These are phyloP conservation scores for Chloroclysta siterata DNA, from an alignment of 2,888 invertebrate genomes.

Conservation along the genomic window DNA sequence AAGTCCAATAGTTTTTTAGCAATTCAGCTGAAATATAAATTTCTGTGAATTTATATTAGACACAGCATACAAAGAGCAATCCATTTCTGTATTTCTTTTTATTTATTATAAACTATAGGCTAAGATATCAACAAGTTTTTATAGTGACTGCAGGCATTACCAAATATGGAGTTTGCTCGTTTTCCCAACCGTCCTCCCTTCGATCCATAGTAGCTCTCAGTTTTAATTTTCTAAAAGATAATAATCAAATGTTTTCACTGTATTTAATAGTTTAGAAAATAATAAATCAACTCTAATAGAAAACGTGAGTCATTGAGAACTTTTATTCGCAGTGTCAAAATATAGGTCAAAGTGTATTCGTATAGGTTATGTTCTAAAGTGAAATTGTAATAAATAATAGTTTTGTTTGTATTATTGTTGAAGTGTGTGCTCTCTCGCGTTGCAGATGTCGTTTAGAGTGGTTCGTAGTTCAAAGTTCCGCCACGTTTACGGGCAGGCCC, in stretches of 20 bases:
- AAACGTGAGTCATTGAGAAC: constrained; percentile 74
- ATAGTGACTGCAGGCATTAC: constrained; percentile 85
- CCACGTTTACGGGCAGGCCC: constrained; percentile 95
- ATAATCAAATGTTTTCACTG: constrained; percentile 81
- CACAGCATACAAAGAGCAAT: constrained; percentile 1
- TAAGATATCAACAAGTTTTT: constrained; percentile 53
- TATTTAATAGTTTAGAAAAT: constrained; percentile 73
- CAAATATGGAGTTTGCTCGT: constrained; percentile 89
- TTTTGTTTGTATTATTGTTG: constrained; percentile 69
- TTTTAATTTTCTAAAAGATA: constrained; percentile 73
- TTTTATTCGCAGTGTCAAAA: constrained; percentile 73
- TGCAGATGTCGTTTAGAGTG: constrained; percentile 97
- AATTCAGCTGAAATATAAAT: constrained; percentile 33
- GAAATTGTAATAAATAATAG: constrained; percentile 62
- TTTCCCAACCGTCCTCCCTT: constrained; percentile 86
- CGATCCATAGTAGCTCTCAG: constrained; percentile 83
- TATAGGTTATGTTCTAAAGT: constrained; percentile 81
- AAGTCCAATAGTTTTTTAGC: constrained; percentile 45
- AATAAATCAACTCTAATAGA: constrained; percentile 65
- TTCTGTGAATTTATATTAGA: constrained; percentile 30
- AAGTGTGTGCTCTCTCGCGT: constrained; percentile 74
- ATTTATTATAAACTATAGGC: background rate
- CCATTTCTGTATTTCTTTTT: constrained; percentile 5
- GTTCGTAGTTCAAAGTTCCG: constrained; percentile 99
- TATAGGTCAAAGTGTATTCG: constrained; percentile 75